phyloP scores from a whole-genome alignment of 2,797 vertebrate species.

The Lepilemur septentrionalis region DNA sequence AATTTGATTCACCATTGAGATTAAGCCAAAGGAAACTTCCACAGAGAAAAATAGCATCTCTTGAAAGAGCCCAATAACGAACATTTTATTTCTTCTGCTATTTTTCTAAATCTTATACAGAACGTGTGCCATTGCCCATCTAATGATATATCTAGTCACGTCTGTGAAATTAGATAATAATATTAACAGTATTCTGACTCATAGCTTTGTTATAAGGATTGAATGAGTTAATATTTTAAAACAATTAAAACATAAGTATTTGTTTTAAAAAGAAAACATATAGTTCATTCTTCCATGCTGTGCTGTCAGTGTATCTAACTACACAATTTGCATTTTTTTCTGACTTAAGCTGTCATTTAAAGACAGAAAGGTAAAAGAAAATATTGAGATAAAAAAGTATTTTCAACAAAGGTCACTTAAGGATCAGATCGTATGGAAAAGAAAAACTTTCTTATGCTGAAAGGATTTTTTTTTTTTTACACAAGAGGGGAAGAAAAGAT shows the following conservation, averaged over 20 bases:
- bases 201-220: neutral
- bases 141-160: neutral
- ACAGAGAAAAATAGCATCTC: neutral
- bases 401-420: slow-evolving; percentile 56
- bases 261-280: slow-evolving; percentile 33
- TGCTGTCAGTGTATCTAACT: neutral
- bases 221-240: neutral
- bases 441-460: neutral
- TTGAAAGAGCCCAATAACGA: neutral
- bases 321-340: slow-evolving; percentile 32
- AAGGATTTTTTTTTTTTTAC: neutral
- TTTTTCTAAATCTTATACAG: slow-evolving; percentile 9
- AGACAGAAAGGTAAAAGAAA: slow-evolving; percentile 36
- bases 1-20: slow-evolving; percentile 5
- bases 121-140: neutral
- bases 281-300: neutral
- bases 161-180: neutral
- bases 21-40: neutral
- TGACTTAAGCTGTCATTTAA: neutral
- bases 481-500: neutral
- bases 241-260: neutral
- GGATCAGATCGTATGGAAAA: neutral
- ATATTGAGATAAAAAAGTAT: slow-evolving; percentile 29
- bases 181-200: neutral
- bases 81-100: neutral